phyloP scores from a whole-genome alignment of 2,888 invertebrate genomes.

The Cosmia pyralina region DNA sequence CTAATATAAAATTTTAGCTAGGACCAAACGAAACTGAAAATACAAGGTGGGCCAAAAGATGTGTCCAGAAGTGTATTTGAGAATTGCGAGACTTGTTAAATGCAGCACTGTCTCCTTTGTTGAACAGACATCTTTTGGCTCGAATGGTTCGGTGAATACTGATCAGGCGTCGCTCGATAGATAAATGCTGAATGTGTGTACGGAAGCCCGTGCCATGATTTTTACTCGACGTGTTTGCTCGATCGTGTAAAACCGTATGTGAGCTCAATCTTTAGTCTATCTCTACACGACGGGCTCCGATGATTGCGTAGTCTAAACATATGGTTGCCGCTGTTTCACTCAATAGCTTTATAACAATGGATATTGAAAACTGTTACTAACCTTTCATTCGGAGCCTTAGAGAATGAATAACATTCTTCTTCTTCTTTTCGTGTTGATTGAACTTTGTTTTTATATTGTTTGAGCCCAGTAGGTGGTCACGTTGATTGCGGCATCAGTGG shows the following conservation, averaged over 20 bases:
- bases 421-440: background rate
- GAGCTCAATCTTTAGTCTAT: conserved; percentile 5
- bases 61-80: too few relatives aligned
- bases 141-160: too few relatives aligned
- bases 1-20: too few relatives aligned
- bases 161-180: too few relatives aligned
- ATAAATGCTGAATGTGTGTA: background rate
- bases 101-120: too few relatives aligned
- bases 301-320: conserved; percentile 22
- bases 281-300: conserved; percentile 6
- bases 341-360: conserved; percentile 26
- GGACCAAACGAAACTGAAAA: too few relatives aligned
- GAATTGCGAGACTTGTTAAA: too few relatives aligned
- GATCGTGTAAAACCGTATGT: background rate
- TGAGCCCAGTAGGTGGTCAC: background rate
- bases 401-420: background rate
- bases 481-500: background rate
- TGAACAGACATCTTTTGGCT: too few relatives aligned
- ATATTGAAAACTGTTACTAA: background rate
- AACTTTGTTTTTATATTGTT: background rate
- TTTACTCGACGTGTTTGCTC: background rate
- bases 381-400: background rate
- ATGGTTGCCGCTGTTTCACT: conserved; percentile 28
- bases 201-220: background rate
- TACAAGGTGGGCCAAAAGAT: too few relatives aligned